Base-by-base conservation (phyloP, 2,888 invertebrate species). In the Muscina levida region DNA sequence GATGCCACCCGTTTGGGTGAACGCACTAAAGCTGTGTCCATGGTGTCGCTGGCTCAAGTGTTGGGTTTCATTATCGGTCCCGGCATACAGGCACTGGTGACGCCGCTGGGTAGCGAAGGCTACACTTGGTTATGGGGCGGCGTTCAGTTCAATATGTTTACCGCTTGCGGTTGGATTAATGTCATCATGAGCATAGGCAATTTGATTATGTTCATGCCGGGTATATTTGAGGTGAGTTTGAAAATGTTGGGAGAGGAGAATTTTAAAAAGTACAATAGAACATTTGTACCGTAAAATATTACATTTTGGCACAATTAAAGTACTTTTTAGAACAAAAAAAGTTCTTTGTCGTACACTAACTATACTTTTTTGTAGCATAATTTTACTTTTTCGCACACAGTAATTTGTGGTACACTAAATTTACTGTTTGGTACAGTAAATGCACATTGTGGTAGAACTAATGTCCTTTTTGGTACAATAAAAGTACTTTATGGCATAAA, bases 1-100 rank as follows among this genome's bases (percentile, higher is more conserved):
- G 94, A 96, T 44, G 96, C 97, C 6, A 97, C 97, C n/a, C 93
- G 93, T 84, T 89, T 95, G 44, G 91, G 92, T 59, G 97, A 97
- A 91, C 92, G 97, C 77, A 97, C 97, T 1, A 93, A 94, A 81
- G 96, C 96, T 1, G 95, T 97, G 62, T 95, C 96, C 0, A 94
- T 94, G 92, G 94, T 96, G 65, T 96, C 96, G 0, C 91, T 97
- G 82, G 96, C 96, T 46, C 97, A 97, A 91, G 95, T 96, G 44
- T 91, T 97, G 79, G 97, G 97, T 59, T 97, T 97, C 90, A 94
- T 96, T 74, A 93, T 97, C 83, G 97, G 97, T 0, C 97, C 97
- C 5, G 95, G 94, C 51, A 91, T 97, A 76, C 97, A 97, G 91
- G 94, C 96, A 1, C 93, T 93, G 1, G 95, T 95, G 0, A 95